Base-by-base conservation (phyloP, 2,888 invertebrate species). In the Trachelus iudaicus region DNA sequence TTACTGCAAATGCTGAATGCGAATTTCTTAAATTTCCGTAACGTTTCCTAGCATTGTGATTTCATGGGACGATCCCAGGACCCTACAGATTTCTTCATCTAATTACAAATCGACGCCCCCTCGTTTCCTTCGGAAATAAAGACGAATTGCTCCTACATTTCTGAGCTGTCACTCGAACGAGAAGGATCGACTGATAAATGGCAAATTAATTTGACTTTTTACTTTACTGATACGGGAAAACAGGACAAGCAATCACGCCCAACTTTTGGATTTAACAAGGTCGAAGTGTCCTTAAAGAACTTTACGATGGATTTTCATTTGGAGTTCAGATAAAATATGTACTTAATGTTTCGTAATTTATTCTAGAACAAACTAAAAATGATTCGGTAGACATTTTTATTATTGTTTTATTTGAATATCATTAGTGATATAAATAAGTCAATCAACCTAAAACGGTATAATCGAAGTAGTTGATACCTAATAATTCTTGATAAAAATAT, bases 41-140 rank as follows among this genome's bases (percentile, higher is more conserved):
- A 56, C 9, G 23, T 56, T 23, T 56, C 9, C 56, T 9, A 56
- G 56, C 9, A 23, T 2, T 56, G 23, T 0, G 56, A 56, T 23
- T 23, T 56, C 56, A 1, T 56, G 23, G 9, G 23, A 56, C 73
- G 76, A 40, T 71, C 69, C 40, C 35, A n/a, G 34, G 69, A 68
- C 30, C 31, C 74, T 35, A 40, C 69, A 56, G 71, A 40, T 76
- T 76, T 76, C 35, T 76, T 78, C 35, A 73, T 75, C 78, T 76
- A 78, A 78, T 78, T 76, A 78, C 69, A 35, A 76, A 78, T 78
- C 76, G 78, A 76, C 76, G 34, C 34, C n/a, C 76, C 56, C 68
- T 75, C 78, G 73, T 76, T 76, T 76, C 73, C 69, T 30, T 76
- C 73, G 76, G 76, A 76, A 78, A 78, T 78, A 75, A 78, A 78